Evolutionary conservation across 2,888 invertebrate species (phyloP).

Genomic region (Phrixothrix hirtus): DNA sequence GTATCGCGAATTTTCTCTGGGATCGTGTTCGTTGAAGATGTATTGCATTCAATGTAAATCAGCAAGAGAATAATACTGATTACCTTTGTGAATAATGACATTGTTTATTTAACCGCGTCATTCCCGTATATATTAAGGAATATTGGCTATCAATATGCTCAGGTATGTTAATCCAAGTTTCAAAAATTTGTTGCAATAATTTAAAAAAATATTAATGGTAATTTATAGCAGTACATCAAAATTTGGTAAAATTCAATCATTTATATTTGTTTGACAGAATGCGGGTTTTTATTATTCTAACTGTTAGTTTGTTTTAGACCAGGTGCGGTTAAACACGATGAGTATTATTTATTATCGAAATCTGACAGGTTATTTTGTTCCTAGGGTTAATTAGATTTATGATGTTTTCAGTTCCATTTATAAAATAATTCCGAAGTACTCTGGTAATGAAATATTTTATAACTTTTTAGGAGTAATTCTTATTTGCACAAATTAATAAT

Average conservation of each 20-base stretch:
- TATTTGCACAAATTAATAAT: too few relatives aligned
- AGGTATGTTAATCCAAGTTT: too few relatives aligned
- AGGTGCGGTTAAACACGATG: conserved; percentile 46
- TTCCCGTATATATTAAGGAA: too few relatives aligned
- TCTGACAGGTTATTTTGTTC: conserved; percentile 53
- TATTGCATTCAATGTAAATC: conserved; percentile 56
- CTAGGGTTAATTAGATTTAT: conserved; percentile 55
- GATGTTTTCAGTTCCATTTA: conserved; percentile 48
- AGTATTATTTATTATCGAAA: conserved; percentile 47
- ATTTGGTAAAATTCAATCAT: conserved; percentile 19
- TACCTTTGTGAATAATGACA: conserved; percentile 46
- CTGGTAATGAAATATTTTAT: too few relatives aligned
- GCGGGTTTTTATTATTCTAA: conserved; percentile 31
- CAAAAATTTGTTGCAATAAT: too few relatives aligned
- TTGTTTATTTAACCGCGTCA: conserved; percentile 45
- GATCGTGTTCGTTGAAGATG: conserved; percentile 50
- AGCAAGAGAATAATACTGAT: conserved; percentile 51
- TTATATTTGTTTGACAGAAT: conserved; percentile 30
- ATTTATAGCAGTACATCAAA: conserved; percentile 11
- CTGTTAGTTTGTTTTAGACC: conserved; percentile 44
- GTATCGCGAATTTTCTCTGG: conserved; percentile 49
- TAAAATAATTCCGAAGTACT: conserved; percentile 44
- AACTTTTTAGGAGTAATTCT: too few relatives aligned
- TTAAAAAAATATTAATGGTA: conserved; percentile 18
- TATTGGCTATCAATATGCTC: too few relatives aligned